These are phyloP conservation scores for Trileptium ribeirensis DNA, from an alignment of 2,888 invertebrate species.

Conservation along the genomic window DNA sequence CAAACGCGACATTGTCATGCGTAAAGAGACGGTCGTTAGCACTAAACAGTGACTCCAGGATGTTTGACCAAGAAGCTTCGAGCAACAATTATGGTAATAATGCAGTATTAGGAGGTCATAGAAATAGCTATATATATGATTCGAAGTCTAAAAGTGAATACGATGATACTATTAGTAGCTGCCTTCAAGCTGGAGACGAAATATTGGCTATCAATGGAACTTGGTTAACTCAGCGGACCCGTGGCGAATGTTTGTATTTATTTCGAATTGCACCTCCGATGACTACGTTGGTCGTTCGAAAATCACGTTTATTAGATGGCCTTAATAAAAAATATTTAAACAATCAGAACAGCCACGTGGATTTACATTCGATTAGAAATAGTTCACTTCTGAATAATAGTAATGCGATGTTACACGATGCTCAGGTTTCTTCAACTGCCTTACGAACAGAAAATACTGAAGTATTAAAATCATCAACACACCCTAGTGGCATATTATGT, in stretches of 20 bases:
- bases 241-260: slow-evolving; percentile 16
- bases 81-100: not conserved
- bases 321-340: no score
- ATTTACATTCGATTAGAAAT: no score
- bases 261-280: not conserved
- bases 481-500: no score
- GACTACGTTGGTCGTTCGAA: not conserved
- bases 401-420: no score
- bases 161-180: not conserved
- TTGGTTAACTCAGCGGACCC: not conserved
- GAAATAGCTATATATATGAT: no score
- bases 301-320: not conserved
- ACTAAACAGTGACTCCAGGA: not conserved
- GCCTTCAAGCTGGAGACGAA: not conserved
- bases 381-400: no score
- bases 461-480: no score
- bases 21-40: not conserved
- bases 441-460: no score
- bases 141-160: not conserved
- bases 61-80: not conserved
- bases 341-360: no score
- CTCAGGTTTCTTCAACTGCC: no score
- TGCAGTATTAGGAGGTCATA: no score
- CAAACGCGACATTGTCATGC: no score
- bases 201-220: slow-evolving; percentile 15